These are phyloP conservation scores for Tautogolabrus adspersus DNA, from an alignment of 2,113 vertebrate species.

Conservation along the genomic window DNA sequence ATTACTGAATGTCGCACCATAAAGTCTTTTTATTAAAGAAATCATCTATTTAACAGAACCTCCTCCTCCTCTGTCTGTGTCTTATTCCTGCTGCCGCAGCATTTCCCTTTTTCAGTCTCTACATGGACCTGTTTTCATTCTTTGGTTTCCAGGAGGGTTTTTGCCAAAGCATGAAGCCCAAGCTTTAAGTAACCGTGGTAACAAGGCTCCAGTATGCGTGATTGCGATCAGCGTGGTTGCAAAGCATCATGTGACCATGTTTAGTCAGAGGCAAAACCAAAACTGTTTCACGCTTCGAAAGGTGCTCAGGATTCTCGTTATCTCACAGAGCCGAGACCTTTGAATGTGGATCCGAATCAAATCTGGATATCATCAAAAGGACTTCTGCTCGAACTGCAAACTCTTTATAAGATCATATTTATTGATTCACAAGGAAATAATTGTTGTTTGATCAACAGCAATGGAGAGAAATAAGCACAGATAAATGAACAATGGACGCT, in stretches of 20 bases:
- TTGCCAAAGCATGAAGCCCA: not conserved
- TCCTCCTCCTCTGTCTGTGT: not conserved
- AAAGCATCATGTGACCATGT: conserved; percentile 47
- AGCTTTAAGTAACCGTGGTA: conserved; percentile 51
- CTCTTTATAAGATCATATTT: not conserved
- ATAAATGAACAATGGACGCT: no score
- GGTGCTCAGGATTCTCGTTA: not conserved
- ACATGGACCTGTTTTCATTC: not conserved
- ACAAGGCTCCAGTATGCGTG: conserved; percentile 30
- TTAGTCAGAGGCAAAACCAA: conserved; percentile 22
- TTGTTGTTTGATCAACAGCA: no score
- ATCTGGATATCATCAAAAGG: not conserved
- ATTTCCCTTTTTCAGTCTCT: not conserved
- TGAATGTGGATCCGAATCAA: not conserved
- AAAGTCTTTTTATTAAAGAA: conserved; percentile 75
- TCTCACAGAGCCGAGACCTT: not conserved
- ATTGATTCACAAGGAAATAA: not conserved
- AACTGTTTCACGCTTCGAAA: conserved; percentile 21
- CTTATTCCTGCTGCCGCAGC: not conserved
- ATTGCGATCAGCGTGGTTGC: conserved; percentile 41
- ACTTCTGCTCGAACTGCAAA: no score
- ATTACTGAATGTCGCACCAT: conserved; percentile 59
- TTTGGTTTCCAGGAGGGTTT: conserved; percentile 25
- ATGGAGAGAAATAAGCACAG: no score
- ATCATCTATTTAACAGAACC: conserved; percentile 71